phyloP scores from a whole-genome alignment of 2,113 vertebrate genomes.

The Tor tambroides region DNA sequence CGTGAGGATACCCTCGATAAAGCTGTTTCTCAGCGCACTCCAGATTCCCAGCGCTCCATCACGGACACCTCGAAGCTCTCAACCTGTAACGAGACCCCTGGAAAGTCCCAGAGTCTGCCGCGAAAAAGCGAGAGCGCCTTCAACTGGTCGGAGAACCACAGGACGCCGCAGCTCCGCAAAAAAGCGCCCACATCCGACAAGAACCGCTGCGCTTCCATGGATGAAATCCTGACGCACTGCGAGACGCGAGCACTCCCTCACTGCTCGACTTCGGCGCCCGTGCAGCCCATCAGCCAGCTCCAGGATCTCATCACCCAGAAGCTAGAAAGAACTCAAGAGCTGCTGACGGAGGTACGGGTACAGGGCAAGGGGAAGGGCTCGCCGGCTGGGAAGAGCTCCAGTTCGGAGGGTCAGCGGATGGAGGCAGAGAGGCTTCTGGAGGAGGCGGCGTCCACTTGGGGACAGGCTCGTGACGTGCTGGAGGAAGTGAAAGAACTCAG shows the following conservation, averaged over 20 bases:
- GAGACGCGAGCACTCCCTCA: conserved; percentile 64
- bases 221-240: conserved; percentile 83
- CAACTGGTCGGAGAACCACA: conserved; percentile 70
- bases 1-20: conserved; percentile 77
- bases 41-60: conserved; percentile 72
- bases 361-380: conserved; percentile 72
- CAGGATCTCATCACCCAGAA: conserved; percentile 89
- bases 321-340: conserved; percentile 88
- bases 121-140: conserved; percentile 64
- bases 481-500: conserved; percentile 88
- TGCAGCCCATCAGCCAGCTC: conserved; percentile 75
- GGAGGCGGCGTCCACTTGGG: conserved; percentile 85
- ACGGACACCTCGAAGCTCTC: conserved; percentile 63
- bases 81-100: conserved; percentile 51
- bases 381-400: conserved; percentile 60
- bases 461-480: conserved; percentile 85
- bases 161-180: conserved; percentile 78
- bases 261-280: conserved; percentile 40
- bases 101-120: conserved; percentile 75
- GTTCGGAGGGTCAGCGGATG: conserved; percentile 70
- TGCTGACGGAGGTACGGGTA: conserved; percentile 80
- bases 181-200: conserved; percentile 76
- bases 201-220: conserved; percentile 88
- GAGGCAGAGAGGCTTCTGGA: conserved; percentile 86
- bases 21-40: conserved; percentile 61